These are phyloP conservation scores for Siniperca obscura DNA, from an alignment of 2,797 vertebrate genomes.

Conservation along the genomic window DNA sequence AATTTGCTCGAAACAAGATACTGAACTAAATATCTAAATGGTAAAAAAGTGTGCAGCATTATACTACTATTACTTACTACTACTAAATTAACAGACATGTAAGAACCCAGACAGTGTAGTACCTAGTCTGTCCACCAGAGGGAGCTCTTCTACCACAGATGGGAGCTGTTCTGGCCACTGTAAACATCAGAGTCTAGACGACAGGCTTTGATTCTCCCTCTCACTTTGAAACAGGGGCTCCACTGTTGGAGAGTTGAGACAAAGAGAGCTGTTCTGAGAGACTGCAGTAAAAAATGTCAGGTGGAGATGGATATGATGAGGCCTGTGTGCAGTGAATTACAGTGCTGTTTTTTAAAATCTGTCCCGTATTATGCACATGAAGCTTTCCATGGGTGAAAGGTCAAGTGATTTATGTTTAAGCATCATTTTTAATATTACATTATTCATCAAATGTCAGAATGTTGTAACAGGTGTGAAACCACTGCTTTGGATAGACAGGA, in stretches of 20 bases:
- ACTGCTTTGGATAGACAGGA: too few relatives aligned
- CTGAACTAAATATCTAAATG: not conserved
- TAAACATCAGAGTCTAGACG: slow-evolving; percentile 4
- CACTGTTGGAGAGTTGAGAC: slow-evolving; percentile 22
- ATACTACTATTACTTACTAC: too few relatives aligned
- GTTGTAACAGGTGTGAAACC: not conserved
- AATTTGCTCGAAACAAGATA: not conserved
- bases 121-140: slow-evolving; percentile 49
- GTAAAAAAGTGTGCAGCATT: not conserved
- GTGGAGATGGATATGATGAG: slow-evolving; percentile 17
- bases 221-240: slow-evolving; percentile 6
- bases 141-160: slow-evolving; percentile 42
- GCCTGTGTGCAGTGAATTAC: not conserved
- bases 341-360: not conserved
- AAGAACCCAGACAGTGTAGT: not conserved
- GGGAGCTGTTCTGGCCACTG: not conserved
- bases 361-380: not conserved
- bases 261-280: slow-evolving; percentile 57
- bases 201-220: slow-evolving; percentile 44
- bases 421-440: not conserved
- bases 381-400: slow-evolving; percentile 7
- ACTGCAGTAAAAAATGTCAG: slow-evolving; percentile 21
- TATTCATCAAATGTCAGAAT: not conserved
- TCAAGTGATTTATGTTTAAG: not conserved
- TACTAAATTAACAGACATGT: too few relatives aligned